Base-by-base conservation (phyloP, 2,888 invertebrate species). In the Ecdyonurus torrentis region DNA sequence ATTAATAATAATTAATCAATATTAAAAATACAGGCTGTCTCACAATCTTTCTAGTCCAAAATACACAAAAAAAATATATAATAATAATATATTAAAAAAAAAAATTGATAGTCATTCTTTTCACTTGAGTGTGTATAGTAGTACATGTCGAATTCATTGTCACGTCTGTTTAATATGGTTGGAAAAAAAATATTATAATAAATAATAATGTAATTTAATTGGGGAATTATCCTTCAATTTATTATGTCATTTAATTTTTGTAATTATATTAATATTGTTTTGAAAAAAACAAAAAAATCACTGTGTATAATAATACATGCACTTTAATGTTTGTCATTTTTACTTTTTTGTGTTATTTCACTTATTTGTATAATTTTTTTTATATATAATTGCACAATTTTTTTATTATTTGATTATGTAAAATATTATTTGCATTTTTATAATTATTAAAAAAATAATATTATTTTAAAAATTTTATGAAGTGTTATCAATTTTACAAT, bases 101-200 rank as follows among this genome's bases (percentile, higher is more conserved):
- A 55, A 5, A 5, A n/a, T 55, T 65, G 58, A 66, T 67, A 67
- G 67, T 66, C 65, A 66, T 65, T 64, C 76, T 75, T 77, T 77
- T 77, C 76, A n/a, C n/a, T 61, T 61, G 61, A 24, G 77, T 69
- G 68, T 78, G 77, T 78, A 78, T 76, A 75, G 77, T 78, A 78
- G 77, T 77, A 77, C 78, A 78, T 77, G 69, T 70, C 69, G 67
- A 77, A 77, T 76, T n/a, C n/a, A n/a, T n/a, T n/a, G n/a, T n/a
- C n/a, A n/a, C n/a, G n/a, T n/a, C n/a, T 77, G 77, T 77, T 78
- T 76, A 75, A 76, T 75, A 63, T 62, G 58, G 55, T 63, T 59
- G 52, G 37, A 53, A 23, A 25, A 25, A 52, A 58, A 63, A 53
- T 62, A 20, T 18, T 53, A 19, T 25, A 25, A 23, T 55, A 61